Conservation (phyloP, 2,888 invertebrate species). For the Meliscaeva auricollis region DNA sequence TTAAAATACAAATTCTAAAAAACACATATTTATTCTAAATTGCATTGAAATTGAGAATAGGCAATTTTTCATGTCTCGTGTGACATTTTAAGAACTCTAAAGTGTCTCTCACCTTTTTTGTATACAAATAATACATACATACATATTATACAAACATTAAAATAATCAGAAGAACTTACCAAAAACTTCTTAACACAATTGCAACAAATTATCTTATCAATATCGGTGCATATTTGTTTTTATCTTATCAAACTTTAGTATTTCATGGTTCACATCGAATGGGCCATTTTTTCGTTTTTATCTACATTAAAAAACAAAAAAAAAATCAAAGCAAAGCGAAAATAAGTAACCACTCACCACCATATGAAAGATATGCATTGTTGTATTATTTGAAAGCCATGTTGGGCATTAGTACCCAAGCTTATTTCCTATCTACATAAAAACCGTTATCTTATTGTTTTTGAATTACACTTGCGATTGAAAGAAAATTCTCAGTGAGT, state of each 20-base stretch:
- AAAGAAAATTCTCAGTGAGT: no score
- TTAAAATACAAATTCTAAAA: no score
- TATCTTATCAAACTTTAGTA: slow-evolving; percentile 16
- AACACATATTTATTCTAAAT: no score
- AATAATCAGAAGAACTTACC: neutral
- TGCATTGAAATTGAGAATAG: no score
- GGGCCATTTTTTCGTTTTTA: neutral
- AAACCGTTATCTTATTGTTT: no score
- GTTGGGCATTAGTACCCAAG: neutral
- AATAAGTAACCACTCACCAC: neutral
- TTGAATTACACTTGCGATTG: no score
- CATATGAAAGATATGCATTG: neutral
- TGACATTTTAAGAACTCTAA: neutral
- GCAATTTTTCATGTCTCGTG: no score
- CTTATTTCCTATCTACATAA: neutral
- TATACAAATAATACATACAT: no score
- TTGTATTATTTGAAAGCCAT: neutral
- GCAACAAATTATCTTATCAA: slow-evolving; percentile 8
- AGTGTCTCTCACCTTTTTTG: no score
- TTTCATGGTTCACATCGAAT: slow-evolving; percentile 4
- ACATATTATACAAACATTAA: no score
- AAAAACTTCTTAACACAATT: neutral
- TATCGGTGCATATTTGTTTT: slow-evolving; percentile 7
- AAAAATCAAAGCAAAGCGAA: neutral
- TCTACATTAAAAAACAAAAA: neutral